Evolutionary conservation across 2,888 invertebrate genomes (phyloP).

Genomic region (Linnaemya vulpina): DNA sequence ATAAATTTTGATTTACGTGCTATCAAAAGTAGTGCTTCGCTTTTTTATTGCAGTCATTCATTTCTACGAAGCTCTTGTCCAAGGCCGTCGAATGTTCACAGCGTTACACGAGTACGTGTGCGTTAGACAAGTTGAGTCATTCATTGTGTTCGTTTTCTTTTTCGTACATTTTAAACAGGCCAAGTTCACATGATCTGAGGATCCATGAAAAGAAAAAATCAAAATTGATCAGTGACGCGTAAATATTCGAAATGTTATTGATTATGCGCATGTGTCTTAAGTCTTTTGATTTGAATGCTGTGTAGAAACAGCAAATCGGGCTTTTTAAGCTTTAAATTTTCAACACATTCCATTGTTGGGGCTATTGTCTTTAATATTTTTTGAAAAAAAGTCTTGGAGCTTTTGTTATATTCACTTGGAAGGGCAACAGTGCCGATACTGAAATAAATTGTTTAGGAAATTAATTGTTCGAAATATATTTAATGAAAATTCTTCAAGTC

Average conservation of each 20-base stretch:
- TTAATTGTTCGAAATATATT: no score
- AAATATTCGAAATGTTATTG: background rate
- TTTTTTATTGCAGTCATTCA: background rate
- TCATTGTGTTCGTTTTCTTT: background rate
- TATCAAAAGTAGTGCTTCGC: background rate
- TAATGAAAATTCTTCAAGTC: background rate
- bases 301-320: background rate
- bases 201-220: background rate
- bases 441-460: background rate
- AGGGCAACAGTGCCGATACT: background rate
- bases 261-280: constrained; percentile 46
- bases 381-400: background rate
- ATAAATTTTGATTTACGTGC: no score
- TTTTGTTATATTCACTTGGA: background rate
- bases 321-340: background rate
- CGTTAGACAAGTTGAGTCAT: background rate
- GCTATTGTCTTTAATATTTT: background rate
- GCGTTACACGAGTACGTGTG: background rate
- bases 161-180: background rate
- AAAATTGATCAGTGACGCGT: background rate
- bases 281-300: constrained; percentile 45
- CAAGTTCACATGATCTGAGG: constrained; percentile 8
- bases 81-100: background rate
- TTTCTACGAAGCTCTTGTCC: background rate
- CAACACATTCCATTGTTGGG: background rate